Evolutionary conservation across 2,888 invertebrate genomes (phyloP), one percentile per base, ranked within the genome.

Genomic region (Tryphoninae sp.): DNA sequence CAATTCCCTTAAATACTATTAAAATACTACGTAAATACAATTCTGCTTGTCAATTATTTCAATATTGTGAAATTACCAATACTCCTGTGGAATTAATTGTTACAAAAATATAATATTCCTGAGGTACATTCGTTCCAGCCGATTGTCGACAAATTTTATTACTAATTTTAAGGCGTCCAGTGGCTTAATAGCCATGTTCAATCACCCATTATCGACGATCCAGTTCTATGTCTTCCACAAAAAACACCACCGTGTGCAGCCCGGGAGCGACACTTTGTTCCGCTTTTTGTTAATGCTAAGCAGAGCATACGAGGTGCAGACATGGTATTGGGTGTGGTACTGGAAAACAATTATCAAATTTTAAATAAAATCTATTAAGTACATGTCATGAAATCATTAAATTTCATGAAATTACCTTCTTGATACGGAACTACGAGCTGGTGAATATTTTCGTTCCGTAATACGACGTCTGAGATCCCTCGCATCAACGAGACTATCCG

Each of bases 201-300:
- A 64, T 88, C 86, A 74, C 83, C 87, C 40, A 86, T 83, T 22
- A 85, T 59, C 1, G 89, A 89, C 9, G 84, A 80, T 9, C 88
- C 87, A 4, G 68, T 75, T 51, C 71, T 65, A 68, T 90, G 91
- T 45, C 84, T 88, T 0, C 71, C 64, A 49, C 91, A 90, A 67
- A 81, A 88, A 45, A 72, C 59, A 62, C 80, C 82, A 0, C 88
- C 89, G 8, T 13, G 68, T 7, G 58, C 78, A 6, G 88, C 82
- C 3, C 77, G 49, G 1, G 84, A 45, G 19, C 89, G 86, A 81
- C 90, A 90, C 59, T 82, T 86, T 26, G 83, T 87, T 23, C 90
- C 90, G 22, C 77, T 88, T 83, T 86, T 87, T 13, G 91, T 91
- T 51, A 82, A 51, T 45, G 86, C 91, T 3, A 64, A 81, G 76